phyloP scores from a whole-genome alignment of 2,797 vertebrate genomes.

The Petrocephalus schoutedeni region DNA sequence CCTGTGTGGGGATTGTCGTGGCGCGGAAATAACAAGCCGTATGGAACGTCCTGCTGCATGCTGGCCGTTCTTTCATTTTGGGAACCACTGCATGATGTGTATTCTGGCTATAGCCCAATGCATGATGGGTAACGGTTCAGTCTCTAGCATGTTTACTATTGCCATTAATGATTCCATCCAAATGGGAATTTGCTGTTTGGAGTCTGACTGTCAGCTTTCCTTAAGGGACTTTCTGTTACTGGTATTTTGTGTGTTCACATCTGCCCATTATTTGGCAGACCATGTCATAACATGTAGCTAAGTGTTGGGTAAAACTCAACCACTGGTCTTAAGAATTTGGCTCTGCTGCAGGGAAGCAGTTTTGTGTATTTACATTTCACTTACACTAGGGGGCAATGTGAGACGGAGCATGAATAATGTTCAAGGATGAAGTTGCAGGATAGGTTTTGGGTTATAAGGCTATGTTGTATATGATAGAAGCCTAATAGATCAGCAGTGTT shows the following conservation, averaged over 20 bases:
- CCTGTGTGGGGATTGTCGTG: not conserved
- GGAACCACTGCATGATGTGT: slow-evolving; percentile 18
- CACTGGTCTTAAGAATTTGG: not conserved
- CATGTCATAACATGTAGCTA: slow-evolving; percentile 4
- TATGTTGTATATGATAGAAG: not conserved
- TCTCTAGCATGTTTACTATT: slow-evolving; percentile 19
- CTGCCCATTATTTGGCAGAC: not conserved
- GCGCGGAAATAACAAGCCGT: not conserved
- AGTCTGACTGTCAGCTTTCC: not conserved
- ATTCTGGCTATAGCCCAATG: slow-evolving; percentile 32
- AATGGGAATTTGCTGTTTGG: slow-evolving; percentile 30
- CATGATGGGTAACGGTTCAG: slow-evolving; percentile 31
- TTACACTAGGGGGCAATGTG: not conserved
- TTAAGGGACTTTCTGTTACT: not conserved
- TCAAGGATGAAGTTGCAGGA: not conserved
- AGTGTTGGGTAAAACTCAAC: not conserved
- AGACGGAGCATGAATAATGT: not conserved
- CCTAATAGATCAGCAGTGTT: not conserved
- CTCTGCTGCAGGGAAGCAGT: not conserved
- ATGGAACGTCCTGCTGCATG: not conserved
- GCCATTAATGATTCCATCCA: slow-evolving; percentile 22
- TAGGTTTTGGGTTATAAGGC: not conserved
- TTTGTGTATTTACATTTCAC: not conserved
- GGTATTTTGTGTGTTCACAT: slow-evolving; percentile 3
- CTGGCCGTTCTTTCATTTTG: not conserved